Base-by-base conservation (phyloP, 2,888 invertebrate species). In the Anarsia innoxiella region DNA sequence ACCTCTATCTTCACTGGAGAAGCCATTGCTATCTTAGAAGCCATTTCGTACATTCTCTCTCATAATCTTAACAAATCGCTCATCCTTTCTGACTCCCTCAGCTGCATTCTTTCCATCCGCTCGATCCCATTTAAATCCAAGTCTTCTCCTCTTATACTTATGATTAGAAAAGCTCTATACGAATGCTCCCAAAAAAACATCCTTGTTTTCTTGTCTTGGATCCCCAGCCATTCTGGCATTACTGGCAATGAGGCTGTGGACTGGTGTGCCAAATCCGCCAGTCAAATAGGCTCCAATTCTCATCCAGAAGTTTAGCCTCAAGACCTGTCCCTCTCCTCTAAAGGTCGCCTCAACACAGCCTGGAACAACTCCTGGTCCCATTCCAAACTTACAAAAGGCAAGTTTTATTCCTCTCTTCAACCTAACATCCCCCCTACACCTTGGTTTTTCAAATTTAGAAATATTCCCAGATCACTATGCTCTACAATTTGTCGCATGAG, bases 1-100 rank as follows among this genome's bases (percentile, higher is more conserved):
- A 8, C 36, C 6, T 28, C 28, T 12, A 25, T 29, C 3, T 36
- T 36, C 16, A 36, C 36, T n/a, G 36, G 36, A 1, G 36, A 36
- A 12, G 27, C 36, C 1, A n/a, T 36, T 2, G 28, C 28, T 3
- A 12, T 36, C 1, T 12, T 28, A 6, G 36, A 36, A n/a, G 36
- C 36, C 5, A 12, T 36, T 12, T 12, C 6, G 6, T 35, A 13
- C 16, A 28, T 28, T 4, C 8, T 13, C 3, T 27, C 27, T 2
- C 27, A 36, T 28, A 36, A 19, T 9, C 10, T 36, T 9, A 23
- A 9, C 5, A 36, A 29, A 12, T 19, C 36, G 5, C 8, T 36
- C 10, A 19, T 36, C n/a, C 12, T 28, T 11, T 29, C 28, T 12
- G 36, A 36, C 28, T 28, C 28, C 15, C 27, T 9, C 12, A 36